Evolutionary conservation across 2,888 invertebrate species (phyloP).

Genomic region (Ligdia adustata): DNA sequence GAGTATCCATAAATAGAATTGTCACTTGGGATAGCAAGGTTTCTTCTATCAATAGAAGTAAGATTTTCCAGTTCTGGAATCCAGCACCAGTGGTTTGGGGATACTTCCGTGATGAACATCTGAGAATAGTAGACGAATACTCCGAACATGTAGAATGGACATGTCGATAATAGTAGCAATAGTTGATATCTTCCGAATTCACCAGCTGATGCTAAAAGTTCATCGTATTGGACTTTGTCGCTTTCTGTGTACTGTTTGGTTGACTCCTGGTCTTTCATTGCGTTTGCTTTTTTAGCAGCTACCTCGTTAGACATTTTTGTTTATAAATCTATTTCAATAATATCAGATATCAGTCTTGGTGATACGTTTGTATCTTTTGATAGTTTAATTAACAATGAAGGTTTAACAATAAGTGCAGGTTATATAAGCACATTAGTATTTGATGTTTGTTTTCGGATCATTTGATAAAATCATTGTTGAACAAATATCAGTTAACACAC

Average conservation of each 20-base stretch:
- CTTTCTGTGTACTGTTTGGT: constrained; percentile 18
- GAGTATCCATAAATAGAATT: constrained; percentile 54
- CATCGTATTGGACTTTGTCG: constrained; percentile 42
- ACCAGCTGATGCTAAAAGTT: constrained; percentile 46
- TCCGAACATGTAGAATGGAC: constrained; percentile 47
- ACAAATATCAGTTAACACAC: background rate
- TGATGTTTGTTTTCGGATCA: constrained; percentile 20
- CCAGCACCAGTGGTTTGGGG: constrained; percentile 50
- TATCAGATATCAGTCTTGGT: constrained; percentile 3
- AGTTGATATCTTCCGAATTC: constrained; percentile 47
- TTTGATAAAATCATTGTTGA: constrained; percentile 20
- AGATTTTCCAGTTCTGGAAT: constrained; percentile 48
- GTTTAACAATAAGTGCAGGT: constrained; percentile 6
- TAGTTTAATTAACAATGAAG: constrained; percentile 12
- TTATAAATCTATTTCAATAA: constrained; percentile 3
- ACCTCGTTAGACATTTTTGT: constrained; percentile 32
- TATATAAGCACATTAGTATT: constrained; percentile 22
- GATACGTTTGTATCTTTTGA: constrained; percentile 11
- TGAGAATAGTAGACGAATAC: constrained; percentile 46
- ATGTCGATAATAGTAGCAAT: constrained; percentile 43
- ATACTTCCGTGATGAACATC: constrained; percentile 47
- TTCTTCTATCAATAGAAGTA: constrained; percentile 40
- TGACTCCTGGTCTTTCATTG: constrained; percentile 8
- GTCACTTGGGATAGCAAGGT: constrained; percentile 44
- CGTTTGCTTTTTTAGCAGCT: constrained; percentile 13